A percentile compares a stretch with the other conserved stretches of the same genome.
Evolutionary conservation across 2,888 invertebrate species (phyloP).

Genomic region (Cantharis rustica): DNA sequence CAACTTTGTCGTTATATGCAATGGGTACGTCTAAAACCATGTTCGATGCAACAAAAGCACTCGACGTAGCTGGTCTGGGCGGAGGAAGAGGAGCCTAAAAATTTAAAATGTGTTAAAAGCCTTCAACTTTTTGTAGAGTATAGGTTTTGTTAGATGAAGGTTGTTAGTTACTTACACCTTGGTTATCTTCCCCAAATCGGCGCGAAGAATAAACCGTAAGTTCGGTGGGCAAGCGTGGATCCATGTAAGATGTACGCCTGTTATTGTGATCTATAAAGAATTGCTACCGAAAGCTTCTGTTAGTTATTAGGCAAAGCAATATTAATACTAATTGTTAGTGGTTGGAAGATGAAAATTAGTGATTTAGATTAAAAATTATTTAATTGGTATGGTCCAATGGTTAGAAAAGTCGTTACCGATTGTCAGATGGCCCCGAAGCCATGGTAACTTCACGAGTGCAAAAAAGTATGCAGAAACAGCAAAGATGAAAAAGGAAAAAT

Average conservation of each 20-base stretch:
- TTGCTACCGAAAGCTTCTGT: constrained; percentile 57
- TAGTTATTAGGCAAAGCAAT: constrained; percentile 33
- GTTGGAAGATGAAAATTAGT: neutral
- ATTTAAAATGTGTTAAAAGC: constrained; percentile 16
- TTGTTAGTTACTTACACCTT: constrained; percentile 35
- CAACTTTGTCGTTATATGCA: constrained; percentile 95
- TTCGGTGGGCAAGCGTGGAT: constrained; percentile 92
- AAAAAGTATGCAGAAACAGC: neutral
- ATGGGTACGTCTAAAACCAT: constrained; percentile 74
- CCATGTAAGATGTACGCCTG: constrained; percentile 94
- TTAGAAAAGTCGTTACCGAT: neutral
- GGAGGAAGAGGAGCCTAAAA: constrained; percentile 76
- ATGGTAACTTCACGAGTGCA: neutral
- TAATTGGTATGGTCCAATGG: no score
- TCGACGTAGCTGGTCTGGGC: constrained; percentile 65
- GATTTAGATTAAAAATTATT: neutral
- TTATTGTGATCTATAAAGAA: constrained; percentile 97
- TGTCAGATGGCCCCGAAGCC: neutral
- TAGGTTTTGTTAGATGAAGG: neutral
- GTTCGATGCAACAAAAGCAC: constrained; percentile 55
- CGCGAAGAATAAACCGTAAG: constrained; percentile 54
- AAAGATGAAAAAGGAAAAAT: neutral
- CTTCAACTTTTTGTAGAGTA: neutral
- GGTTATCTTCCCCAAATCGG: constrained; percentile 38
- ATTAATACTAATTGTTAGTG: neutral